Evolutionary conservation across 2,888 invertebrate species (phyloP).

Genomic region (Geophilus truncorum): DNA sequence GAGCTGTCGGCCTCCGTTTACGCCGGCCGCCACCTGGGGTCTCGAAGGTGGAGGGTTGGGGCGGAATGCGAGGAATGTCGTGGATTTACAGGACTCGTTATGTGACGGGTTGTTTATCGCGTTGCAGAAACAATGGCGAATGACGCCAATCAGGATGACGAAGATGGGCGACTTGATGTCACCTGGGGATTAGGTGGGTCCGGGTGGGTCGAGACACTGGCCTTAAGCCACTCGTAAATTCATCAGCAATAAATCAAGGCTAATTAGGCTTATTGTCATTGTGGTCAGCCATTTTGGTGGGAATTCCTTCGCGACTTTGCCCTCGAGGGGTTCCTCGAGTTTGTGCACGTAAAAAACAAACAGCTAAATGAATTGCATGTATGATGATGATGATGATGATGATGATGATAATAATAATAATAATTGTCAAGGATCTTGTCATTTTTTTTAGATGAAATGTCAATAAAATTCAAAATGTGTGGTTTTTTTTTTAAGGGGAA

Average conservation of each 20-base stretch:
- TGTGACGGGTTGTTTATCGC: neutral
- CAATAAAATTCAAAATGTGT: too few species aligned
- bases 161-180: neutral
- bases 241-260: neutral
- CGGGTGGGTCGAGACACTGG: neutral
- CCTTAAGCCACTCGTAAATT: neutral
- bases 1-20: neutral
- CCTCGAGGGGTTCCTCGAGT: too few species aligned
- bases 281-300: neutral
- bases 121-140: neutral
- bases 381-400: too few species aligned
- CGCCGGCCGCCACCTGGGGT: neutral
- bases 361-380: too few species aligned
- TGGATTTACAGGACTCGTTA: neutral
- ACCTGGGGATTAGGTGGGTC: neutral
- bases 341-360: too few species aligned
- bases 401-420: too few species aligned
- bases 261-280: conserved; percentile 1
- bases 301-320: too few species aligned
- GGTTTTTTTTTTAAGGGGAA: too few species aligned
- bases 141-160: neutral
- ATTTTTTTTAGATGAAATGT: too few species aligned
- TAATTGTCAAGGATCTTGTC: too few species aligned
- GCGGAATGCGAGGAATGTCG: neutral
- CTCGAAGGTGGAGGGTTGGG: neutral